Evolutionary conservation across 2,888 invertebrate species (phyloP), one percentile per base, ranked within the genome.

Genomic region (Pediacus dermestoides): DNA sequence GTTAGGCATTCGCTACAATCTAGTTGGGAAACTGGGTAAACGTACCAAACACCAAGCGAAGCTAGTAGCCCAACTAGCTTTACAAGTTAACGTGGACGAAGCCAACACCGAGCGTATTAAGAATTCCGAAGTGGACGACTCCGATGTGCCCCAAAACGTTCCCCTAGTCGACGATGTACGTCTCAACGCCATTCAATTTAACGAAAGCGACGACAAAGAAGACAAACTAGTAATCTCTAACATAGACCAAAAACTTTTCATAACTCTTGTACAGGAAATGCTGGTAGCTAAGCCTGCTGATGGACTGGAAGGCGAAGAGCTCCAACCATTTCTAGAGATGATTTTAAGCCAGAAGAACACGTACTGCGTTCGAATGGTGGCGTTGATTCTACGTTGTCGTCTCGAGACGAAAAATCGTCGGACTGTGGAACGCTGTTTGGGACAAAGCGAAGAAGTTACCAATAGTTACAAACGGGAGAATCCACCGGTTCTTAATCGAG

Each of bases 41-140:
- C 77, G 96, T 45, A 97, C 97, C 4, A 85, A 84, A 57, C 92
- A 81, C 63, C 97, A 99, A 66, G 77, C 82, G 52, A 82, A 81
- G 26, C 77, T 84, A 16, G 68, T 91, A 30, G 81, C 97, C 0
- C 97, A 96, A 62, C 73, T 97, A 9, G 79, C 84, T 22, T 66
- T 94, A 0, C 77, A 81, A 53, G 78, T 89, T 31, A 70, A 72
- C 33, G 46, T 76, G 4, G 70, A 71, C 22, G 65, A 68, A 41
- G n/a, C n/a, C n/a, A 64, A 66, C 27, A 55, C 66, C 2, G 67
- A 65, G 38, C 58, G 74, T 12, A n/a, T n/a, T n/a, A n/a, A n/a
- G n/a, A n/a, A n/a, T n/a, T n/a, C n/a, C n/a, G 67, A 67, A 9
- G 67, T 74, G 10, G 64, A 72, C 7, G 75, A 76, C 31, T 75